Conservation (phyloP, 2,113 vertebrate genomes). For the Cephalopterus ornatus region DNA sequence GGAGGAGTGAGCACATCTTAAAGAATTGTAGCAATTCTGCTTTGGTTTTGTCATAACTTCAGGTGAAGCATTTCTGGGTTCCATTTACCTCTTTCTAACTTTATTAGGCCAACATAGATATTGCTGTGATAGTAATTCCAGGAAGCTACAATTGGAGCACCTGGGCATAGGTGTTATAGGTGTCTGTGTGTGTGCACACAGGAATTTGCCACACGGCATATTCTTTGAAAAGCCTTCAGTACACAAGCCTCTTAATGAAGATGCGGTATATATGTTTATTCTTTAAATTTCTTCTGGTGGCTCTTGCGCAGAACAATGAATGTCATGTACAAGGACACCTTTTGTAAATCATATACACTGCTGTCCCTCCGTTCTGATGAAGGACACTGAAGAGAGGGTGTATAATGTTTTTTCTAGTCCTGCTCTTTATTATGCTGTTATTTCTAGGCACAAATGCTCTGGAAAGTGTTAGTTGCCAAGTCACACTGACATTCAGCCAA, state of each 20-base stretch:
- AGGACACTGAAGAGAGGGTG: not conserved
- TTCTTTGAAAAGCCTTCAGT: not conserved
- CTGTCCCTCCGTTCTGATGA: not conserved
- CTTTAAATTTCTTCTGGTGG: not conserved
- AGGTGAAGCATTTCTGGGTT: not conserved
- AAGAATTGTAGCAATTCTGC: not conserved
- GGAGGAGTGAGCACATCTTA: not conserved
- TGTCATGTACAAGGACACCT: not conserved
- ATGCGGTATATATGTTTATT: not conserved
- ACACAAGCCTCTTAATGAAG: not conserved
- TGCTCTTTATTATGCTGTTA: not conserved
- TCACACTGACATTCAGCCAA: not conserved
- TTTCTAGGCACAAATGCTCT: not conserved
- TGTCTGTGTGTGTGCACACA: not conserved
- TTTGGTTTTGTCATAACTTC: not conserved
- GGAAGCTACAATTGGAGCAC: not conserved
- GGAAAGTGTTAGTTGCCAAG: not conserved
- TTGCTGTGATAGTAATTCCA: not conserved
- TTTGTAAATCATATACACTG: not conserved
- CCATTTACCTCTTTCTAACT: not conserved
- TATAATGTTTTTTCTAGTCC: not conserved
- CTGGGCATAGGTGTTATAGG: not conserved
- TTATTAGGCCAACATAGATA: not conserved
- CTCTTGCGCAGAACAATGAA: not conserved
- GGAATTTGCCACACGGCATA: not conserved